phyloP scores from a whole-genome alignment of 37 sponge, comb jelly and placozoan species.

The Halisarca cf. caerulea region DNA sequence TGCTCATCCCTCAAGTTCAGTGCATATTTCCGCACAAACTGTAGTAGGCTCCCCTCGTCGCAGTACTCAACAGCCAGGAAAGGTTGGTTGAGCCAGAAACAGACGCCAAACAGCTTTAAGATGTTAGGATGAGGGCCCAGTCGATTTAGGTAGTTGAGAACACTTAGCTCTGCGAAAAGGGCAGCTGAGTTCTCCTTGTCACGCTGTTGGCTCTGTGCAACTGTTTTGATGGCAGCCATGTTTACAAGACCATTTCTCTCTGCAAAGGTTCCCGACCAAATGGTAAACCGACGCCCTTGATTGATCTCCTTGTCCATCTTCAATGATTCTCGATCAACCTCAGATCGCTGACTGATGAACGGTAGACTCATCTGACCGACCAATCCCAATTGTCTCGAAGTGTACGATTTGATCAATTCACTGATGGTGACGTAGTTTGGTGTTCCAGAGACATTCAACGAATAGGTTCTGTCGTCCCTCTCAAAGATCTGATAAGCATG shows the following conservation, averaged over 20 bases:
- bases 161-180: neutral
- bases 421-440: conserved; percentile 18
- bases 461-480: neutral
- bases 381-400: neutral
- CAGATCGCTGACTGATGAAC: neutral
- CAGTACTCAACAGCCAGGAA: neutral
- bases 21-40: neutral
- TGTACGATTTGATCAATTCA: neutral
- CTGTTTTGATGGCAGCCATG: neutral
- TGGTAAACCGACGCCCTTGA: neutral
- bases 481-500: conserved; percentile 1
- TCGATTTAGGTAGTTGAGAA: neutral
- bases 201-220: neutral
- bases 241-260: neutral
- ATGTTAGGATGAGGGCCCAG: neutral
- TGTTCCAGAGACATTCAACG: neutral
- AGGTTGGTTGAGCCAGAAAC: neutral
- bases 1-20: neutral
- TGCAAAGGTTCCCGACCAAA: conserved; percentile 1
- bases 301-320: conserved; percentile 19
- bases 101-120: neutral
- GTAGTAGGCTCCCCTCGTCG: neutral
- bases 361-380: neutral
- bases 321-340: neutral
- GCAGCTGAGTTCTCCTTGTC: neutral